Conservation (phyloP, 2,888 invertebrate genomes). For the Phengaris alcon region DNA sequence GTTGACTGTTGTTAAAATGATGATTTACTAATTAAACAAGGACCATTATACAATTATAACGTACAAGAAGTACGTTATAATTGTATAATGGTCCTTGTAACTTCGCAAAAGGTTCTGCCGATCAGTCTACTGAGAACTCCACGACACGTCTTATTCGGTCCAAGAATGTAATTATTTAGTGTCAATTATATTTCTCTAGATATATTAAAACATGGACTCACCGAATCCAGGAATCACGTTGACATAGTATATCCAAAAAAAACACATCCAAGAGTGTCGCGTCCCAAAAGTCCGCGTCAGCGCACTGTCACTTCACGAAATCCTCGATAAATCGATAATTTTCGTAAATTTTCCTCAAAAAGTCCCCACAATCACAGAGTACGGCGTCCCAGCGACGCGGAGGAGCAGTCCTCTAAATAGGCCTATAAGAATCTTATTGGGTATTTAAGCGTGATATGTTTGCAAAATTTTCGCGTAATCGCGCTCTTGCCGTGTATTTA, state of each 20-base stretch:
- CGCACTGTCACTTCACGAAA: slow-evolving; percentile 38
- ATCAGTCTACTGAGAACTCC: not conserved
- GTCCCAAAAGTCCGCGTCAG: slow-evolving; percentile 29
- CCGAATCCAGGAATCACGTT: slow-evolving; percentile 40
- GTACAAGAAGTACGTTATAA: not conserved
- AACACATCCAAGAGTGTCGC: slow-evolving; percentile 32
- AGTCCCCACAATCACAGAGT: slow-evolving; percentile 49
- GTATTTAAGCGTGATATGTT: slow-evolving; percentile 47
- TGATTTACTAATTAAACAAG: not conserved
- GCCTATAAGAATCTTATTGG: slow-evolving; percentile 77
- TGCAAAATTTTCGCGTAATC: slow-evolving; percentile 65
- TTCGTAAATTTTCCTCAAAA: slow-evolving; percentile 45
- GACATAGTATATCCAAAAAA: slow-evolving; percentile 32
- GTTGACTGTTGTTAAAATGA: not conserved
- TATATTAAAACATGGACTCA: slow-evolving; percentile 52
- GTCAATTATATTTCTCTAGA: slow-evolving; percentile 30
- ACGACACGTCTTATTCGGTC: not conserved
- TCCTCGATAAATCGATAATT: slow-evolving; percentile 32
- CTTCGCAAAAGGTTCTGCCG: not conserved
- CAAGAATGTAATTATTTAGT: not conserved
- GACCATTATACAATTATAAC: too few species aligned
- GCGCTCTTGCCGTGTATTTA: slow-evolving; percentile 57
- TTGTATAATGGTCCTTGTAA: not conserved
- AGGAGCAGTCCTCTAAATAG: slow-evolving; percentile 58
- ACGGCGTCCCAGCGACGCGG: slow-evolving; percentile 42